Base-by-base conservation (phyloP, 2,888 invertebrate species). In the Schizotus pectinicornis region DNA sequence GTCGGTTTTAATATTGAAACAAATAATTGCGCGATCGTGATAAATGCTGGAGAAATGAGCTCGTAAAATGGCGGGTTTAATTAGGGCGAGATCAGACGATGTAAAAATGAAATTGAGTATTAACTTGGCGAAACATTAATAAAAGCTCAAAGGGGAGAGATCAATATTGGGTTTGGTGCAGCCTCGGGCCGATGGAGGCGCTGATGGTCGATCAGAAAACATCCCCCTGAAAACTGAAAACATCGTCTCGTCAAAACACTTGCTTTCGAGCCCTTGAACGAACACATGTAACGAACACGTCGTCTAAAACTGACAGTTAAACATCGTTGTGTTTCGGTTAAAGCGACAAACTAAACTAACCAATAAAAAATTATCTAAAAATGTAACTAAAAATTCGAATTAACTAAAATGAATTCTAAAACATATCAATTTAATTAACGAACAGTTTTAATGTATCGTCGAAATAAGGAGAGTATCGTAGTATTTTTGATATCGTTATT, bases 401-500 rank as follows among this genome's bases (percentile, higher is more conserved):
- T 11, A 13, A 38, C 46, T 22, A 22, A 22, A 22, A 22, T 22
- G 22, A 22, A 22, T 36, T 39, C 12, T 59, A 41, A 59, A 59
- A 59, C 59, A 59, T 59, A 59, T 59, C 59, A 59, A 36, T 7
- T 31, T 36, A 43, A 48, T 38, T 39, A 52, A 57, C 47, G 32
- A 37, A 58, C 34, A n/a, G 51, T 56, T 55, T 32, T 32, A 33
- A 54, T 38, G 31, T 36, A 37, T 41, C 41, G 61, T 56, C 61
- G 58, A 55, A 59, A 56, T 50, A 61, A 65, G 67, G 67, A 71
- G 67, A 69, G 67, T 70, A 69, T 52, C 43, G 62, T 65, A 69
- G 70, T 73, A 73, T 74, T 74, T 74, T 74, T 74, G 72, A 73
- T 74, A 73, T 61, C 62, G 65, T 67, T 68, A 68, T 72, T 70